Evolutionary conservation across 2,888 invertebrate species (phyloP).

Genomic region (Clivina fossor): DNA sequence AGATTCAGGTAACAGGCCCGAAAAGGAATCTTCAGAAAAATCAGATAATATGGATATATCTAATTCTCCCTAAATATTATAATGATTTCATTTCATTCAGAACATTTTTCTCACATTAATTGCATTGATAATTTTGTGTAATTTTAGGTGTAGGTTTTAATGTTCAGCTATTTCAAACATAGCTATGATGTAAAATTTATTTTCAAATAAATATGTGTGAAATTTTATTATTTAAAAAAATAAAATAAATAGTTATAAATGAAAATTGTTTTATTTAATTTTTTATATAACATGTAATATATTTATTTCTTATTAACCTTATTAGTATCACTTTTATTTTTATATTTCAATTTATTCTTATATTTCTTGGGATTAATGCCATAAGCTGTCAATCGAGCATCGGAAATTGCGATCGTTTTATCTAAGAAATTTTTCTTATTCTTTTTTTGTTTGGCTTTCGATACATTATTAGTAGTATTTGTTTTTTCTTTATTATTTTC

Average conservation of each 20-base stretch:
- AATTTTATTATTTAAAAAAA: background rate
- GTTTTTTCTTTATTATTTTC: conserved; percentile 32
- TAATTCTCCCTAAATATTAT: conserved; percentile 64
- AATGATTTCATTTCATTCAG: too few relatives aligned
- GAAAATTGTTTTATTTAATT: conserved; percentile 2
- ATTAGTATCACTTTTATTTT: conserved; percentile 47
- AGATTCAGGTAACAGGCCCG: conserved; percentile 50
- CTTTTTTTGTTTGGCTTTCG: conserved; percentile 45
- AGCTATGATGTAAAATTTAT: too few relatives aligned
- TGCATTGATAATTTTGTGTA: too few relatives aligned
- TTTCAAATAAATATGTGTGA: too few relatives aligned
- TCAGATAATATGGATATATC: conserved; percentile 81
- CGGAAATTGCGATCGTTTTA: conserved; percentile 57
- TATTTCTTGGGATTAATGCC: conserved; percentile 91
- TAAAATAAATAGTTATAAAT: background rate
- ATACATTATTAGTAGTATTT: conserved; percentile 40
- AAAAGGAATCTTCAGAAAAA: conserved; percentile 60
- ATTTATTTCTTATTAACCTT: background rate
- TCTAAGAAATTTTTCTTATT: conserved; percentile 31
- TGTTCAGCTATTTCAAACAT: too few relatives aligned
- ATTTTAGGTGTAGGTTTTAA: too few relatives aligned
- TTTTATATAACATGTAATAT: conserved; percentile 1
- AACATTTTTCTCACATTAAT: too few relatives aligned
- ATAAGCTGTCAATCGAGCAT: conserved; percentile 84
- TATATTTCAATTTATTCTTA: conserved; percentile 73